These are phyloP conservation scores for Lytechinus pictus DNA, from an alignment of 35 echinoderm and acorn worm genomes.

Conservation along the genomic window DNA sequence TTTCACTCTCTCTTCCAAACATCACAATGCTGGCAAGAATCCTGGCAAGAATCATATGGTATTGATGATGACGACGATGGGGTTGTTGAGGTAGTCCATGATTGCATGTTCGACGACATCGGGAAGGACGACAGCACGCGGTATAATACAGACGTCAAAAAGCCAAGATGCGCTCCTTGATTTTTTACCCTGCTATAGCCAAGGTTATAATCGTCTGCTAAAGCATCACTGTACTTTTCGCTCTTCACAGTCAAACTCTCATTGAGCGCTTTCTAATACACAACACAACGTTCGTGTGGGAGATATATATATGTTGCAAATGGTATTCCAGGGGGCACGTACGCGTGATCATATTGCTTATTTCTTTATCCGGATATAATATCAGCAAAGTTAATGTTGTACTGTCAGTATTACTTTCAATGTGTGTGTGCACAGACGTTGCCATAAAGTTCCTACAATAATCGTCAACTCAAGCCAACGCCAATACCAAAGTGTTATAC, in stretches of 20 bases:
- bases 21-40: not conserved
- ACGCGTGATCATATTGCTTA: not conserved
- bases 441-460: not conserved
- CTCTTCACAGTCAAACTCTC: not conserved
- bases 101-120: not conserved
- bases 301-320: not conserved
- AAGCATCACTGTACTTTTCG: not conserved
- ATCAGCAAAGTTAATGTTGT: not conserved
- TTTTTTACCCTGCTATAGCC: not conserved
- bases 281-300: not conserved
- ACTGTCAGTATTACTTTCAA: not conserved
- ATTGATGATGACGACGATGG: not conserved
- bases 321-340: not conserved
- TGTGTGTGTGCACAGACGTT: not conserved
- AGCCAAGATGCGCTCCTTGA: not conserved
- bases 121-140: not conserved
- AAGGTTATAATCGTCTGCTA: not conserved
- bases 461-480: not conserved
- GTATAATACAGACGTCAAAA: not conserved
- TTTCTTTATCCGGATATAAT: not conserved
- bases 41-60: not conserved
- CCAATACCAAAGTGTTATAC: not conserved
- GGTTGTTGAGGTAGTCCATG: not conserved
- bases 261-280: not conserved
- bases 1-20: slow-evolving; percentile 6